phyloP scores from a whole-genome alignment of 2,797 vertebrate genomes.

The Pangasius djambal region DNA sequence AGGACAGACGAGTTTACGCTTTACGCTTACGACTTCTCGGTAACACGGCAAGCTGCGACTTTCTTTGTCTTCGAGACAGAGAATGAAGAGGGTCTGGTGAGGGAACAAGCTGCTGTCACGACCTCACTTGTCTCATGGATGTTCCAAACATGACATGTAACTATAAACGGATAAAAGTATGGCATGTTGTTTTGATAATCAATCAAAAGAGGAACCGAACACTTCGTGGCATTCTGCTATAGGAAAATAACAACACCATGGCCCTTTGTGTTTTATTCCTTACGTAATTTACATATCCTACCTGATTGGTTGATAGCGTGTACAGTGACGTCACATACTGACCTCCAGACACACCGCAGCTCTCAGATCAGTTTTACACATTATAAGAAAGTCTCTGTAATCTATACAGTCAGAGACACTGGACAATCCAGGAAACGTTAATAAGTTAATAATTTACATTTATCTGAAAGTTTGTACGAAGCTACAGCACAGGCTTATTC shows the following conservation, averaged over 20 bases:
- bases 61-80: background rate
- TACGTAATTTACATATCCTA: background rate
- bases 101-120: background rate
- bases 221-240: background rate
- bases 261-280: background rate
- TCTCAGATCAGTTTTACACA: background rate
- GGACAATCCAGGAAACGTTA: background rate
- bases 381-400: background rate
- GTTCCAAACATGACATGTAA: background rate
- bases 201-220: background rate
- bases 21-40: too few relatives aligned
- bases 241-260: background rate
- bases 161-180: background rate
- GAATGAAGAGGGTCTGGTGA: background rate
- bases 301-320: background rate
- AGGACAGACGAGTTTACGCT: background rate
- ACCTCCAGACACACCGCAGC: background rate
- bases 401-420: background rate
- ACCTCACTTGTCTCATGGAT: background rate
- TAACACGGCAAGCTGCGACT: too few relatives aligned
- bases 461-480: background rate
- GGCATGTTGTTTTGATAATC: background rate
- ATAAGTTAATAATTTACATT: background rate
- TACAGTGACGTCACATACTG: background rate
- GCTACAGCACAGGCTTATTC: background rate